A percentile compares a stretch with the other conserved stretches of the same genome.
These are phyloP conservation scores for Melanaphis sacchari DNA, from an alignment of 1,140 invertebrate genomes.

Conservation along the genomic window DNA sequence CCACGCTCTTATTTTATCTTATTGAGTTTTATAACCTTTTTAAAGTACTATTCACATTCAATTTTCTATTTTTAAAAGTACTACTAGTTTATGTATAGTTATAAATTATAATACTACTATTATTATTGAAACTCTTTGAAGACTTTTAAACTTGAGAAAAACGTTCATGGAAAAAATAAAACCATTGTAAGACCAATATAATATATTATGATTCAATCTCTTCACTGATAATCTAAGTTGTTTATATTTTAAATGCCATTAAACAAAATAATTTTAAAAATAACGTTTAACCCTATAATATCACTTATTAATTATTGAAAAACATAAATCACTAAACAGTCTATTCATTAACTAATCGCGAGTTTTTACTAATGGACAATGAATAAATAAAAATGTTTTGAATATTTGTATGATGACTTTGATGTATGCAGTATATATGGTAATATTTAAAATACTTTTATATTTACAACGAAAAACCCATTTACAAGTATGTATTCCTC, in stretches of 20 bases:
- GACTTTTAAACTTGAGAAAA: not conserved
- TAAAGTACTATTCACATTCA: not conserved
- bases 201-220: not conserved
- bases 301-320: not conserved
- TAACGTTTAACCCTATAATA: not conserved
- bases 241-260: not conserved
- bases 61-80: not conserved
- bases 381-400: not conserved
- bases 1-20: not conserved
- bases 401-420: not conserved
- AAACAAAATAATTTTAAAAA: not conserved
- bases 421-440: not conserved
- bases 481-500: not conserved
- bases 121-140: not conserved
- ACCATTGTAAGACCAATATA: not conserved
- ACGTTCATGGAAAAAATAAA: not conserved
- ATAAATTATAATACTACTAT: too few relatives aligned
- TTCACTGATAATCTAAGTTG: not conserved
- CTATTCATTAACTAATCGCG: not conserved
- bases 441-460: constrained; percentile 1
- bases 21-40: not conserved
- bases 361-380: not conserved
- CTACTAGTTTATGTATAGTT: not conserved
- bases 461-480: not conserved
- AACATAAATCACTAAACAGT: not conserved